Base-by-base conservation (phyloP, 2,113 vertebrate species). In the Paradisaea rubra region DNA sequence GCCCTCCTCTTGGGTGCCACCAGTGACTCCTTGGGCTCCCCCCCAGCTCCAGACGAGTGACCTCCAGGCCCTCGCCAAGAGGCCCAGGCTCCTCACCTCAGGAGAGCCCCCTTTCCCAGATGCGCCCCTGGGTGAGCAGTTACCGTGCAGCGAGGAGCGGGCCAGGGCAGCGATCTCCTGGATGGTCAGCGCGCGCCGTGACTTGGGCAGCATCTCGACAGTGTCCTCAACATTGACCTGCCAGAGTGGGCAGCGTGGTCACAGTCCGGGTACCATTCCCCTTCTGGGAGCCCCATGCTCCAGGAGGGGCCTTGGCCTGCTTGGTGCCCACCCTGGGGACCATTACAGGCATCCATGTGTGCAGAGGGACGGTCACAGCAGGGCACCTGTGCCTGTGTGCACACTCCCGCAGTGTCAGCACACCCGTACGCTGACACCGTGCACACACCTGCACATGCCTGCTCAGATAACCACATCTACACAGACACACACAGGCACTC, bases 211-310 rank as follows among this genome's bases (percentile, higher is more conserved):
- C 99, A 99, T 99, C 95, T 99, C 98, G 98, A 98, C 95, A 96
- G 98, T 98, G 97, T 99, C 98, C 91, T 99, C 99, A 99, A 99
- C 99, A 99, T 99, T 98, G 98, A 99, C 99, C 99, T 99, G 96
- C 90, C 3, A 25, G 80, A 87, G 86, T 22, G 5, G 49, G 44
- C 64, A 61, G 12, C 0, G 1, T 8, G 2, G 54, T 93, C 85
- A 89, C 10, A 5, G 74, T 18, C 41, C 16, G 0, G 1, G 37
- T 33, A 52, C 53, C 16, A 2, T 24, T 39, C 5, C 31, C 21
- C 4, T 33, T 13, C 49, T 4, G 28, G 33, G 19, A 64, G 28
- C 30, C 35, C n/a, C 7, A 1, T 0, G 0, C 11, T 69, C 21
- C 3, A 2, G n/a, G 31, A 68, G 1, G 5, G 21, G 30, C 10